Conservation (phyloP, 37 sponge, comb jelly and placozoan genomes). For the Dysidea cf. avara region DNA sequence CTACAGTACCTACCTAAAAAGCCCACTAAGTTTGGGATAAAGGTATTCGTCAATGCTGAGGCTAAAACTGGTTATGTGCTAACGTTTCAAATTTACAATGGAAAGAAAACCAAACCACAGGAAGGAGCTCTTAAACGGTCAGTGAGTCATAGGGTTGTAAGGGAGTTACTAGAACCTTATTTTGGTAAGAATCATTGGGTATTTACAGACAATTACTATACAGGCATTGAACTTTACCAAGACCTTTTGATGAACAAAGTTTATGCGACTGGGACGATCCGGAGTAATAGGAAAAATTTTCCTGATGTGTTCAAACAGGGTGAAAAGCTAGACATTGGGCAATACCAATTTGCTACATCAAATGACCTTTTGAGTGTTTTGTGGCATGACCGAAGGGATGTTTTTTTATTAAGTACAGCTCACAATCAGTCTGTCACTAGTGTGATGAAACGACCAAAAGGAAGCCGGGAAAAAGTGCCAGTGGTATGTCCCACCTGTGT, state of each 20-base stretch:
- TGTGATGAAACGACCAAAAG: background rate
- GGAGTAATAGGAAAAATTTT: background rate
- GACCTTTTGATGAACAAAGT: background rate
- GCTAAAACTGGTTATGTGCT: constrained; percentile 8
- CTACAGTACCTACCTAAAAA: too few species aligned
- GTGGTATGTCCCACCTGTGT: background rate
- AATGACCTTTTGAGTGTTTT: background rate
- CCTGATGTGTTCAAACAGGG: background rate
- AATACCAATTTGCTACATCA: background rate
- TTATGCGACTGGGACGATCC: background rate
- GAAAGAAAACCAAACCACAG: background rate
- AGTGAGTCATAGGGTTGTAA: constrained; percentile 6
- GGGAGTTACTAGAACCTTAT: background rate
- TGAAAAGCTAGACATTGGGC: background rate
- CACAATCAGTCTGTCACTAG: background rate
- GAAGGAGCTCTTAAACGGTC: too few species aligned
- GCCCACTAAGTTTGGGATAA: too few species aligned
- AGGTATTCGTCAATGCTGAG: too few species aligned
- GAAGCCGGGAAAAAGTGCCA: background rate
- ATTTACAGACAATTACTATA: constrained; percentile 39
- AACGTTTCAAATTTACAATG: constrained; percentile 1
- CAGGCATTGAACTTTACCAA: background rate
- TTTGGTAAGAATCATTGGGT: constrained; percentile 12
- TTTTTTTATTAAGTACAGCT: background rate
- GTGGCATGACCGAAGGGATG: background rate